Conservation (phyloP, 2,113 vertebrate species). For the Erinaceus europaeus region DNA sequence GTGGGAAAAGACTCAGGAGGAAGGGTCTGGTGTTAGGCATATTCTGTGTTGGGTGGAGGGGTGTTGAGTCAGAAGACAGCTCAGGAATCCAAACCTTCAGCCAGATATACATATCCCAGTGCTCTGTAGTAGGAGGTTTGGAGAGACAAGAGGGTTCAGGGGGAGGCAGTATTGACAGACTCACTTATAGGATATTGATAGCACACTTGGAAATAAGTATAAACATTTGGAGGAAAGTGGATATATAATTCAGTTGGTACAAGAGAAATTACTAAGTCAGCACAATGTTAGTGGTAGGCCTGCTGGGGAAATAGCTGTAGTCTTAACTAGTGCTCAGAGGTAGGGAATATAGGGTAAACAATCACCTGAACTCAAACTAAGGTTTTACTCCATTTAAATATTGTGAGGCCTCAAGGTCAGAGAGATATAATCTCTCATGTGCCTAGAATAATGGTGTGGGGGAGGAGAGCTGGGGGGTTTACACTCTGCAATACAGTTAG, state of each 20-base stretch:
- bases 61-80: background rate
- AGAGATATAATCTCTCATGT: background rate
- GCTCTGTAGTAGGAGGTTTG: no score
- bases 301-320: no score
- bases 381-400: background rate
- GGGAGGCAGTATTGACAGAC: background rate
- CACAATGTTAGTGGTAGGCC: background rate
- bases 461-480: background rate
- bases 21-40: conserved; percentile 76
- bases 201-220: background rate
- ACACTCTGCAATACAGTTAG: background rate
- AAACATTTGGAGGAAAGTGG: background rate
- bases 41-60: conserved; percentile 14
- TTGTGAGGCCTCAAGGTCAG: no score
- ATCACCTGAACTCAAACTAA: background rate
- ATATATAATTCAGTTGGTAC: background rate
- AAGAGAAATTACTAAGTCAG: background rate
- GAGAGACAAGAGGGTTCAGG: no score
- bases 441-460: no score
- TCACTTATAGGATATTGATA: background rate
- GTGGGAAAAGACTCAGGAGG: conserved; percentile 79
- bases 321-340: background rate
- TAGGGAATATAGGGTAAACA: background rate
- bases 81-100: background rate
- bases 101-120: background rate